phyloP scores from a whole-genome alignment of 2,113 vertebrate genomes.

The Ceyx cyanopectus region DNA sequence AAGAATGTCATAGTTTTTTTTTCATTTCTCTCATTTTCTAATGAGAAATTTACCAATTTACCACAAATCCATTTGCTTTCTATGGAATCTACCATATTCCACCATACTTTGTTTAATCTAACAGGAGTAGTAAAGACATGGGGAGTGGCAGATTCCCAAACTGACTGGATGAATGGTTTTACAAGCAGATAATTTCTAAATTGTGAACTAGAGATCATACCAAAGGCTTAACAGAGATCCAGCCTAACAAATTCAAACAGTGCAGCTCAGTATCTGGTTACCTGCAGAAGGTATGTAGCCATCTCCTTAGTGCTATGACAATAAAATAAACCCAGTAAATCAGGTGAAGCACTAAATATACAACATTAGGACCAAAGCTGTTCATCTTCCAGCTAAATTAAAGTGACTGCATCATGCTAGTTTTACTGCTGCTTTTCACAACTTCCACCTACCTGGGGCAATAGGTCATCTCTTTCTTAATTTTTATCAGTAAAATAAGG shows the following conservation, averaged over 20 bases:
- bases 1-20: too few species aligned
- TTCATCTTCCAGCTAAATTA: background rate
- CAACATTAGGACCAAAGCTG: background rate
- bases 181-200: background rate
- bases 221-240: background rate
- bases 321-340: background rate
- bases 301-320: background rate
- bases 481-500: background rate
- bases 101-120: background rate
- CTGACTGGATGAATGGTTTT: background rate
- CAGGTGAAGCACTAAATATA: background rate
- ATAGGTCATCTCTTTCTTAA: background rate
- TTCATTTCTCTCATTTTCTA: background rate
- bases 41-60: background rate
- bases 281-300: background rate
- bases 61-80: background rate
- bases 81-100: background rate
- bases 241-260: background rate
- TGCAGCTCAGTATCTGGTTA: fast-evolving
- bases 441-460: background rate
- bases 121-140: background rate
- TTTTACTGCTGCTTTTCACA: background rate
- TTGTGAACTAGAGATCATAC: background rate
- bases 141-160: background rate
- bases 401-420: background rate